Conservation (phyloP, 2,113 vertebrate genomes). For the Callaeas wilsoni region DNA sequence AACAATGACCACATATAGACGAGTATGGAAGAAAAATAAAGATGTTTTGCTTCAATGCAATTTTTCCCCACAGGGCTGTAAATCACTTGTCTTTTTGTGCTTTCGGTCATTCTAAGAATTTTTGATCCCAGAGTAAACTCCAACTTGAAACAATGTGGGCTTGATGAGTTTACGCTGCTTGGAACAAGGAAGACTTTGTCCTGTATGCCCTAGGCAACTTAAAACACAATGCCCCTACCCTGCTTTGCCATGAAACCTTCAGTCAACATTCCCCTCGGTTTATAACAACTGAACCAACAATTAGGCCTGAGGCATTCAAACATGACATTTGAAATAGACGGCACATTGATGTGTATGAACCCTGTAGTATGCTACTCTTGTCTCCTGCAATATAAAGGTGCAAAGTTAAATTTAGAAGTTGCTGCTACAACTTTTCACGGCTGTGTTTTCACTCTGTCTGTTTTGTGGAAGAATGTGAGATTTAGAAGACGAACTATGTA, state of each 20-base stretch:
- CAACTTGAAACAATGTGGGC: slow-evolving; percentile 19
- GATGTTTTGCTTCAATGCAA: not conserved
- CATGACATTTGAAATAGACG: slow-evolving; percentile 30
- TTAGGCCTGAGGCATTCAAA: slow-evolving; percentile 44
- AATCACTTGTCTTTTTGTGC: not conserved
- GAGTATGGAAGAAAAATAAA: not conserved
- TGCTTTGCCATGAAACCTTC: slow-evolving; percentile 35
- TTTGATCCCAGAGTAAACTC: not conserved
- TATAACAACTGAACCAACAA: slow-evolving; percentile 41
- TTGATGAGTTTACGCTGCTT: slow-evolving; percentile 19
- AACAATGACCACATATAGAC: not conserved
- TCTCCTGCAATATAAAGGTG: not conserved
- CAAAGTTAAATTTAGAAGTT: slow-evolving; percentile 6
- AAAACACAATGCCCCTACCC: not conserved
- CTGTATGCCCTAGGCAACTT: not conserved
- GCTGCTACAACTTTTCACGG: not conserved
- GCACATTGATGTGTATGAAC: not conserved
- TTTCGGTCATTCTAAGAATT: not conserved
- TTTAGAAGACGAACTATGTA: not conserved
- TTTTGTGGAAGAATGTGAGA: not conserved
- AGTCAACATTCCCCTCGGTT: slow-evolving; percentile 25
- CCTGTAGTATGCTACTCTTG: not conserved
- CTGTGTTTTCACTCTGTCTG: not conserved
- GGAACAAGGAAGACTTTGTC: slow-evolving; percentile 48
- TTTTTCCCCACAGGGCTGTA: not conserved